Base-by-base conservation (phyloP, 64 coral and sea anemone genomes). In the Catalaphyllia jardinei region DNA sequence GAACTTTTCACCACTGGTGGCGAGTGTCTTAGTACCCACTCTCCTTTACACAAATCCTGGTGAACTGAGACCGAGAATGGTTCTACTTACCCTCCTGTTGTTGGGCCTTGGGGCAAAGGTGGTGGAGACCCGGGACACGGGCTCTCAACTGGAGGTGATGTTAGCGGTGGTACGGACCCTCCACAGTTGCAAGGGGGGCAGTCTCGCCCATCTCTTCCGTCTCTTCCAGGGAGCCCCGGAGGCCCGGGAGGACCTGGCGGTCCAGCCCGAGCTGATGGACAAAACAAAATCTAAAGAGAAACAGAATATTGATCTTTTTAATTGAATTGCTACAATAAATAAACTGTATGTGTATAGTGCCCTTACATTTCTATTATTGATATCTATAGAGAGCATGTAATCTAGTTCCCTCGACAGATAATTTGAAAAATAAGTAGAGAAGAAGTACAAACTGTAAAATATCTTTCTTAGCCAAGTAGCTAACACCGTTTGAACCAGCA, bases 101-200 rank as follows among this genome's bases (percentile, higher is more conserved):
- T 10, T 24, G 80, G 80, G 17, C 80, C 80, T 67, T 92, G 90
- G 30, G 90, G 90, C 9, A 77, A 59, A 18, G 54, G 79, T 18
- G 89, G 79, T 22, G 69, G 62, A 49, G 80, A 67, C 67, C 80
- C 39, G 30, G 73, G 15, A 46, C 83, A 78, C 11, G 90, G 82
- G 0, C 61, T n/a, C 16, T 31, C 50, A 0, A 75, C 76, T 2
- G 73, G 38, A 27, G 82, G 82, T 16, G 79, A 27, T 25, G 59
- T 10, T 29, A 35, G 54, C 14, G 64, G 27, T 1, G 25, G 42
- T 46, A 46, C 42, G 42, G 42, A 46, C 42, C 42, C 42, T 46
- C 42, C 90, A 54, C 90, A 92, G 82, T 92, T 92, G 29, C 90
- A 92, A 2, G 82, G 90, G 16, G 90, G 90, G 33, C 90, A 92